phyloP scores from a whole-genome alignment of 2,113 vertebrate species.

The Xyrauchen texanus region DNA sequence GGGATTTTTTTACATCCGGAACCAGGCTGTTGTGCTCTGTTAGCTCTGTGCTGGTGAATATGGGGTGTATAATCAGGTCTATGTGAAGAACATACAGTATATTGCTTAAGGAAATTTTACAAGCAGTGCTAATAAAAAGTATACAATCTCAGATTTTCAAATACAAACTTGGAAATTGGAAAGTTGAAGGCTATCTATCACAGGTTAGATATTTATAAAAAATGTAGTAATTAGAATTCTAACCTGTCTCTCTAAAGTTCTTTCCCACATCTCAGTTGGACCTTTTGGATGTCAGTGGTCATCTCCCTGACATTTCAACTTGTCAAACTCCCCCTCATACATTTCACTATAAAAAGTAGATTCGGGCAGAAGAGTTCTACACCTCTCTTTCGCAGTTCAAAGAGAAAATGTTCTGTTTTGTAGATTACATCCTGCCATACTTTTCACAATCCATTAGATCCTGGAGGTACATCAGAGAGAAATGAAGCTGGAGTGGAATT shows the following conservation, averaged over 20 bases:
- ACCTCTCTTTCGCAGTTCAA: constrained; percentile 16
- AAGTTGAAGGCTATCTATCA: background rate
- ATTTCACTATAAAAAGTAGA: background rate
- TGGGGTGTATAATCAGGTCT: too few species aligned
- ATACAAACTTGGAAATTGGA: background rate
- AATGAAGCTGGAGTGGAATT: constrained; percentile 84
- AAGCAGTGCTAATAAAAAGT: too few species aligned
- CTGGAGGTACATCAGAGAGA: constrained; percentile 90
- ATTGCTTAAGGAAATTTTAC: too few species aligned
- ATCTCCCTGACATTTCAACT: background rate
- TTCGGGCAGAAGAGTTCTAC: constrained; percentile 5
- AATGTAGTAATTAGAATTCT: background rate
- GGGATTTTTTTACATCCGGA: too few species aligned
- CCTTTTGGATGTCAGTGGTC: background rate
- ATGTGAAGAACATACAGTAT: too few species aligned
- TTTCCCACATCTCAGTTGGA: background rate
- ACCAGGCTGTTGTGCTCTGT: too few species aligned
- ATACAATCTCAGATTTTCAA: too few species aligned
- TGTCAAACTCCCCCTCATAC: background rate
- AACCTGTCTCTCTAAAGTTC: background rate
- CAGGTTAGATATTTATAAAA: background rate
- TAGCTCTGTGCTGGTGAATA: too few species aligned
- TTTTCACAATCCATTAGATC: constrained; percentile 90
- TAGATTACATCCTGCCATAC: constrained; percentile 86
- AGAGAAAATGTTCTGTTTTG: constrained; percentile 76